phyloP scores from a whole-genome alignment of 2,113 vertebrate genomes.

The Coracopsis vasa region DNA sequence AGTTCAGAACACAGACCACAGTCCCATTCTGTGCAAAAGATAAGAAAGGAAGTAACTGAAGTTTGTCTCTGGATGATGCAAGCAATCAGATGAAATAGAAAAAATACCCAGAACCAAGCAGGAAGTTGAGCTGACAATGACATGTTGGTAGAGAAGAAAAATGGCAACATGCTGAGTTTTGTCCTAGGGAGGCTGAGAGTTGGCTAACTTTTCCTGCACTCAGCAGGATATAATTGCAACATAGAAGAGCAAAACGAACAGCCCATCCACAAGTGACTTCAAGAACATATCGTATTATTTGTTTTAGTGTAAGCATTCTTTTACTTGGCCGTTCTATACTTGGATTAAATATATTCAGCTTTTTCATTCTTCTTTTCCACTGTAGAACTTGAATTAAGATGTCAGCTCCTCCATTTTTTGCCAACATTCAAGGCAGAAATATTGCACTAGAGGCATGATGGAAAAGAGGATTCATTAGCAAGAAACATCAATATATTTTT shows the following conservation, averaged over 20 bases:
- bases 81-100: background rate
- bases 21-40: background rate
- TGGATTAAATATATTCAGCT: background rate
- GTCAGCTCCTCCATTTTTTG: background rate
- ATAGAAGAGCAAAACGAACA: background rate
- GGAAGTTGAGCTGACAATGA: background rate
- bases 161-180: conserved; percentile 22
- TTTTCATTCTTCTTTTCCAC: background rate
- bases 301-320: background rate
- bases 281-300: background rate
- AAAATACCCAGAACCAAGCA: background rate
- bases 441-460: background rate
- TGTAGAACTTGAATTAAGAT: conserved; percentile 23
- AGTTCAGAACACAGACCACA: background rate
- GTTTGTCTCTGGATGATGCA: background rate
- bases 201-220: background rate
- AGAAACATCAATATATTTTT: background rate
- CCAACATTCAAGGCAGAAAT: conserved; percentile 1
- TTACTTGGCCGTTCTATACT: background rate
- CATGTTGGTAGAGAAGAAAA: background rate
- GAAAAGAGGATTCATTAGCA: background rate
- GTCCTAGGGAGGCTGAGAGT: background rate
- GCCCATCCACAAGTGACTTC: background rate
- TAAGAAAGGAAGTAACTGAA: background rate
- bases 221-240: background rate